Conservation (phyloP, 2,888 invertebrate genomes). For the Caenorhabditis sinica region DNA sequence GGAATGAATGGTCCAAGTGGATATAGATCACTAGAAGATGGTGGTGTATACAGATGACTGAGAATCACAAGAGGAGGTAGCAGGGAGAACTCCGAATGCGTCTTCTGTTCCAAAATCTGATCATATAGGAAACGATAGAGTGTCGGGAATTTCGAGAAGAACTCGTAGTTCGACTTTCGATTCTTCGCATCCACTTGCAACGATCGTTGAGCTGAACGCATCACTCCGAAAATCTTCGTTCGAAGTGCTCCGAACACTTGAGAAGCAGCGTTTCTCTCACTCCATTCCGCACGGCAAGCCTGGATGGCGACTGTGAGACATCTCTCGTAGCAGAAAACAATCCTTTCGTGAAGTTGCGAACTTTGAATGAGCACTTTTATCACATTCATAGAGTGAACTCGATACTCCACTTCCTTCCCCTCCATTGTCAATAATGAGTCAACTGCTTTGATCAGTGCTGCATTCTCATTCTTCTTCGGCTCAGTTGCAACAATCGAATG, state of each 20-base stretch:
- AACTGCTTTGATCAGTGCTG: constrained; percentile 40
- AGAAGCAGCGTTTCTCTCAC: constrained; percentile 76
- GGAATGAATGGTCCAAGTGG: constrained; percentile 66
- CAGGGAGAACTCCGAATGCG: constrained; percentile 61
- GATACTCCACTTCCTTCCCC: constrained; percentile 60
- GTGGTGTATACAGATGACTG: constrained; percentile 71
- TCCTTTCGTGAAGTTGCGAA: constrained; percentile 89
- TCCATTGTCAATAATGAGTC: constrained; percentile 66
- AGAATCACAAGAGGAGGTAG: constrained; percentile 74
- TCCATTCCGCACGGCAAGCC: constrained; percentile 75
- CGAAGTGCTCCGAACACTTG: constrained; percentile 74
- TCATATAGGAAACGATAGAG: constrained; percentile 45
- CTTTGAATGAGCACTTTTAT: constrained; percentile 90
- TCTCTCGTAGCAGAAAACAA: constrained; percentile 57
- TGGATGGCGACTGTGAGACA: constrained; percentile 60
- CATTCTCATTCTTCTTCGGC: constrained; percentile 55
- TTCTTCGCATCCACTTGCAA: constrained; percentile 71
- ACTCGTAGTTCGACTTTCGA: constrained; percentile 74
- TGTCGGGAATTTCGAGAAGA: constrained; percentile 74
- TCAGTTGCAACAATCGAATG: constrained; percentile 86
- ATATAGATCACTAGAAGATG: constrained; percentile 49
- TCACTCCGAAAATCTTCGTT: constrained; percentile 73
- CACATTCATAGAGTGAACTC: constrained; percentile 91
- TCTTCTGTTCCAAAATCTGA: constrained; percentile 25
- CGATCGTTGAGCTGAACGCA: constrained; percentile 66